phyloP scores from a whole-genome alignment of 2,113 vertebrate genomes.

The Myanophis thanlyinensis region DNA sequence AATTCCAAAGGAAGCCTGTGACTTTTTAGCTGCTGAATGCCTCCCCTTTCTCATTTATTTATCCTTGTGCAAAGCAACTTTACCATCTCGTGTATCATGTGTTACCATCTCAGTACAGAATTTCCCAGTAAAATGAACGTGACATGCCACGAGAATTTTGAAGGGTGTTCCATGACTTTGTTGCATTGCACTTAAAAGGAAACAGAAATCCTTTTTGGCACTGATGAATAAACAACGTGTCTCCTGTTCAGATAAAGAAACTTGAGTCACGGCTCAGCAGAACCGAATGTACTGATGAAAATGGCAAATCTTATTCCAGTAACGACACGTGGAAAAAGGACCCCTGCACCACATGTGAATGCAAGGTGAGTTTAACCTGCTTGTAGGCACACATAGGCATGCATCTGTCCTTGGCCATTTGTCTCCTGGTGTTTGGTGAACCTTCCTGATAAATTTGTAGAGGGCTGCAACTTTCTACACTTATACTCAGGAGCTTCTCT shows the following conservation, averaged over 20 bases:
- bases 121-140: slow-evolving; percentile 2
- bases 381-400: not conserved
- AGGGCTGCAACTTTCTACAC: not conserved
- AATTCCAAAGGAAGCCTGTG: not conserved
- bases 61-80: not conserved
- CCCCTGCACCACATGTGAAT: slow-evolving; percentile 86
- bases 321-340: slow-evolving; percentile 86
- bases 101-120: not conserved
- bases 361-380: slow-evolving; percentile 75
- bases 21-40: not conserved
- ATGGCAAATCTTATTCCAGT: slow-evolving; percentile 74
- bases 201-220: not conserved
- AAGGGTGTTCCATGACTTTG: not conserved
- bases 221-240: not conserved
- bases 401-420: not conserved
- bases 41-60: not conserved
- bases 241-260: slow-evolving; percentile 84
- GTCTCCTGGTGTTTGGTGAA: not conserved
- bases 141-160: not conserved
- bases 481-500: not conserved
- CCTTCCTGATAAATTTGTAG: not conserved
- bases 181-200: not conserved
- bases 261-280: slow-evolving; percentile 90
- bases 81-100: not conserved
- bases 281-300: slow-evolving; percentile 84